Evolutionary conservation across 2,797 vertebrate genomes (phyloP), one percentile per base, ranked within the genome.

Genomic region (Rhinella marina): DNA sequence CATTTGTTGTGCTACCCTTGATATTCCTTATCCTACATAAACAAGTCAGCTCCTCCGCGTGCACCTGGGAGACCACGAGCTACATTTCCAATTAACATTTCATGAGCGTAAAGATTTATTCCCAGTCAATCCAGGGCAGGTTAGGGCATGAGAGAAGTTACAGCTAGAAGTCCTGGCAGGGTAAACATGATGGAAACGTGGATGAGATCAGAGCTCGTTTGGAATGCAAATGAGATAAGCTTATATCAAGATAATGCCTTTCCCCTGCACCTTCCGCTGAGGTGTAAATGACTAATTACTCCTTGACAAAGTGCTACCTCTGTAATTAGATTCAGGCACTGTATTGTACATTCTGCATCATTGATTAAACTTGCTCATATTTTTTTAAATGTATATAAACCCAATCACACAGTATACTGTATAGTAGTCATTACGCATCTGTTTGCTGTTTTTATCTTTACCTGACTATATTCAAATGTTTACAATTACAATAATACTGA

Each of bases 1-100:
- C 59, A 48, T 81, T 81, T 81, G 41, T 64, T 56, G 17, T 56
- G 57, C 12, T 54, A 32, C 27, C 57, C 29, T 29, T 56, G 27
- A 84, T 84, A 41, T 75, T 50, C 25, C 25, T 56, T 21, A 56
- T 62, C 64, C 61, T 83, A 59, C 73, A 86, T 76, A 78, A 89
- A 78, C 73, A 86, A 86, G 70, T 82, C 88, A 48, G 68, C 54
- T 86, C 79, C 66, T 88, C 25, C 48, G 50, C 32, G 59, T 82
- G 48, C 68, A 78, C 88, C 76, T 81, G 12, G 19, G 88, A 81
- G 79, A 86, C 78, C 75, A 9, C 10, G 54, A 78, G 72, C 72
- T 56, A 79, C 56, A 62, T 87, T 89, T 89, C 81, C 88, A 89
- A 89, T 89, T 89, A 89, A 75, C 85, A 73, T 83, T 89, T 86